These are phyloP conservation scores for Lasiommata megera DNA, from an alignment of 2,888 invertebrate species.

Conservation along the genomic window DNA sequence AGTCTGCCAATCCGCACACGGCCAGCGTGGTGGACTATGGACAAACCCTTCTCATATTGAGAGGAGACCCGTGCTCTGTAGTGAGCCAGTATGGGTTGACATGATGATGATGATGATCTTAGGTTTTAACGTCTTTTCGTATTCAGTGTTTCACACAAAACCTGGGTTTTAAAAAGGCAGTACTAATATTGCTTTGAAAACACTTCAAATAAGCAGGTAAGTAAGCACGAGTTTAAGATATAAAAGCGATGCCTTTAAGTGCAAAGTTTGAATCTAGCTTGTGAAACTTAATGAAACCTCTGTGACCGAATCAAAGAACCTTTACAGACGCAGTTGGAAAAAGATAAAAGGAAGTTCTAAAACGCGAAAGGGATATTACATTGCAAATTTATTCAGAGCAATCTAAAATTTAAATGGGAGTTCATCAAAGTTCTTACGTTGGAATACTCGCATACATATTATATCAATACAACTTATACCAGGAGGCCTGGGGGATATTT, in stretches of 20 bases:
- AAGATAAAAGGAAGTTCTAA: conserved; percentile 48
- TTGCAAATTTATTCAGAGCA: conserved; percentile 71
- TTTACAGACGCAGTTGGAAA: conserved; percentile 31
- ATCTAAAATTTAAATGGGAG: conserved; percentile 74
- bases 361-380: conserved; percentile 56
- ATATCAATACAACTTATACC: conserved; percentile 3
- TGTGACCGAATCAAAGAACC: conserved; percentile 34
- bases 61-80: no score
- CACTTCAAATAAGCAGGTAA: background rate
- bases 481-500: conserved; percentile 1
- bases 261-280: conserved; percentile 23
- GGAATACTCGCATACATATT: conserved; percentile 12
- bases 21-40: no score
- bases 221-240: background rate
- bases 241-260: conserved; percentile 4
- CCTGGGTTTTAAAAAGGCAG: no score
- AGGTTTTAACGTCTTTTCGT: no score
- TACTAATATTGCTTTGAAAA: background rate
- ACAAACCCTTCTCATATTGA: no score
- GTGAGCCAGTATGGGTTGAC: no score
- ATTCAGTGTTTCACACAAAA: no score
- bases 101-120: no score
- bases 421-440: conserved; percentile 65
- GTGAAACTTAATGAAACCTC: conserved; percentile 42
- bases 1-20: no score